Conservation (phyloP, 2,888 invertebrate species). For the Serrognathus titanus region DNA sequence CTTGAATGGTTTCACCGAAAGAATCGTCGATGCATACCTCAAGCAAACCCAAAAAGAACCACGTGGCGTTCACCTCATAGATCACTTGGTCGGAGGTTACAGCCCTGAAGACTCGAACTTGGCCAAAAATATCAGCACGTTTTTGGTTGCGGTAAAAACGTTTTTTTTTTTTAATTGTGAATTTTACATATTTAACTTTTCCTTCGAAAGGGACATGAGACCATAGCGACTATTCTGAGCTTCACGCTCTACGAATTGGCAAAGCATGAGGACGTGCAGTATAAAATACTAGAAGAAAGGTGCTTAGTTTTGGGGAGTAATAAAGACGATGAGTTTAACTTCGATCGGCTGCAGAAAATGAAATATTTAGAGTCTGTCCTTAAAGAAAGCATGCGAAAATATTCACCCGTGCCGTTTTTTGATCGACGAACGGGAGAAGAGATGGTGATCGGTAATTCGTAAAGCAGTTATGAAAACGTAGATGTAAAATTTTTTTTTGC, state of each 20-base stretch:
- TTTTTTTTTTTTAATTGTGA: too few species aligned
- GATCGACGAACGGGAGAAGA: slow-evolving; percentile 17
- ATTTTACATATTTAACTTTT: neutral
- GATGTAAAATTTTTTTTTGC: neutral
- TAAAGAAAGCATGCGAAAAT: slow-evolving; percentile 23
- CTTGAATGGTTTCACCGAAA: slow-evolving; percentile 20
- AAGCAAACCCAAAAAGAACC: slow-evolving; percentile 7
- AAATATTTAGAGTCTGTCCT: slow-evolving; percentile 26
- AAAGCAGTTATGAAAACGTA: too few species aligned
- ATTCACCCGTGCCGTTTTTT: slow-evolving; percentile 19
- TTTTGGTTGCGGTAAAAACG: too few species aligned
- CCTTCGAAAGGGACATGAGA: slow-evolving; percentile 28
- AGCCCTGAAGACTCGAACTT: too few species aligned
- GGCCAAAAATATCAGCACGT: too few species aligned
- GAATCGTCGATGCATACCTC: slow-evolving; percentile 18
- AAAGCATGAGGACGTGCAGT: slow-evolving; percentile 23
- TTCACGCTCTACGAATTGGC: slow-evolving; percentile 25
- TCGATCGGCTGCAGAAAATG: slow-evolving; percentile 17
- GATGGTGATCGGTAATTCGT: slow-evolving; percentile 14
- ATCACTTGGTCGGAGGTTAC: too few species aligned
- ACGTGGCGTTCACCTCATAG: too few species aligned
- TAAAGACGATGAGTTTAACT: neutral
- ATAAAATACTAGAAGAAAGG: slow-evolving; percentile 25
- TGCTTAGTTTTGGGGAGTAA: slow-evolving; percentile 10
- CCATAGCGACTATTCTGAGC: slow-evolving; percentile 22